Conservation (phyloP, 2,888 invertebrate species). For the Calliopum simillimum region DNA sequence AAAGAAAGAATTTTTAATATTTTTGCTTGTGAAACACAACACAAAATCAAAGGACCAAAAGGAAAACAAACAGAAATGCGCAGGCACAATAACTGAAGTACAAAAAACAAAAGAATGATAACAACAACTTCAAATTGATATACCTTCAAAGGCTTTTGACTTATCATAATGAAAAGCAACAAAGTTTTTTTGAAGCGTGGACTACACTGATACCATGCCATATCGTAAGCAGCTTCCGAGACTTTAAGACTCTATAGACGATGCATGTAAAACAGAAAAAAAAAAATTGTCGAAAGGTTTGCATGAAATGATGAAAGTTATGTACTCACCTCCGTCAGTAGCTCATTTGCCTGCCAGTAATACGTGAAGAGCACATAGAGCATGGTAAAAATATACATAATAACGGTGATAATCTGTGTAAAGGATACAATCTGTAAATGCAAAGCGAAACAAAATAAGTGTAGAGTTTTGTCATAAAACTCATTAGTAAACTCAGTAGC, state of each 20-base stretch:
- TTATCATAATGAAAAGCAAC: slow-evolving; percentile 57
- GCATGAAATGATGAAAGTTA: not conserved
- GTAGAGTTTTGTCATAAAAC: not conserved
- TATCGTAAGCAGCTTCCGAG: slow-evolving; percentile 58
- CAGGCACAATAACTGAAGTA: not conserved
- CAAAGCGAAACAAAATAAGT: not conserved
- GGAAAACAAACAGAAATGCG: not conserved
- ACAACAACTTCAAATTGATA: too few relatives aligned
- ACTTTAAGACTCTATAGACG: slow-evolving; percentile 55
- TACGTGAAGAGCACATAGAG: slow-evolving; percentile 62
- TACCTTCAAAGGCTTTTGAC: slow-evolving; percentile 60
- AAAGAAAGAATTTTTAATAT: not conserved
- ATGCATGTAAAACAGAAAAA: not conserved
- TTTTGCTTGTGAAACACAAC: not conserved
- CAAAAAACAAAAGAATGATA: not conserved
- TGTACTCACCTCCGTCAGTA: slow-evolving; percentile 56
- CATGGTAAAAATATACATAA: slow-evolving; percentile 61
- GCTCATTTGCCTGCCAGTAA: slow-evolving; percentile 63
- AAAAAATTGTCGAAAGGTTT: not conserved
- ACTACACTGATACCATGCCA: slow-evolving; percentile 59
- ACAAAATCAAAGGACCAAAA: not conserved
- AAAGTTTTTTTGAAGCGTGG: slow-evolving; percentile 54
- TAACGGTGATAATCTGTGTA: slow-evolving; percentile 51
- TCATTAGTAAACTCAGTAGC: not conserved
- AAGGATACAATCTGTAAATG: slow-evolving; percentile 47